These are phyloP conservation scores for Uromys caudimaculatus DNA, from an alignment of 2,797 vertebrate species.

Conservation along the genomic window DNA sequence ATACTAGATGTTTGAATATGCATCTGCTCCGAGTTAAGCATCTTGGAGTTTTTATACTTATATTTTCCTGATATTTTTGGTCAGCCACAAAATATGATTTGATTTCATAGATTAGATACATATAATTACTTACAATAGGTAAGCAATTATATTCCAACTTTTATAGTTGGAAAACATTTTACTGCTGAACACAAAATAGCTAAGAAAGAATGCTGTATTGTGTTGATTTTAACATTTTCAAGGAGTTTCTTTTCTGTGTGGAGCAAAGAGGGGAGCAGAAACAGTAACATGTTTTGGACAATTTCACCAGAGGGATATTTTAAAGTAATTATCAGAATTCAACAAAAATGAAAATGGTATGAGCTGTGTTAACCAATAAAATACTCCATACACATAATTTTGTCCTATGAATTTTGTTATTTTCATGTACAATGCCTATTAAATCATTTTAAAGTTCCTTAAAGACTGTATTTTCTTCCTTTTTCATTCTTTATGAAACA, in stretches of 20 bases:
- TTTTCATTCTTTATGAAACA: background rate
- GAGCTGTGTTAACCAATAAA: conserved; percentile 66
- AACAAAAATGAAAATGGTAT: conserved; percentile 70
- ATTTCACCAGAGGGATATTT: conserved; percentile 82
- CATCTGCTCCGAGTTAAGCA: conserved; percentile 44
- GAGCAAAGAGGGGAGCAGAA: conserved; percentile 75
- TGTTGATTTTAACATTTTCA: conserved; percentile 79
- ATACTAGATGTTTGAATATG: background rate
- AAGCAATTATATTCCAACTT: conserved; percentile 54
- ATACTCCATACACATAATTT: conserved; percentile 78
- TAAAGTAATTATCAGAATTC: conserved; percentile 76
- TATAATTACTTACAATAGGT: background rate
- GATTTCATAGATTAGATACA: conserved; percentile 50
- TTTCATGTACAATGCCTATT: conserved; percentile 33
- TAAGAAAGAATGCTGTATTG: conserved; percentile 70
- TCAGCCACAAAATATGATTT: conserved; percentile 48
- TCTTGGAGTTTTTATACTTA: conserved; percentile 23
- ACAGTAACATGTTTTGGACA: conserved; percentile 74
- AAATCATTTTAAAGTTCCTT: conserved; percentile 53
- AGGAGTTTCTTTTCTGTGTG: conserved; percentile 59
- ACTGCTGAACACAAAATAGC: conserved; percentile 66
- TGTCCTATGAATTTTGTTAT: conserved; percentile 81
- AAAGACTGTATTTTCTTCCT: conserved; percentile 6
- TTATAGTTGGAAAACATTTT: conserved; percentile 67
- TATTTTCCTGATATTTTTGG: conserved; percentile 37